Evolutionary conservation across 2,888 invertebrate genomes (phyloP).

Genomic region (Hyposoter didymator): DNA sequence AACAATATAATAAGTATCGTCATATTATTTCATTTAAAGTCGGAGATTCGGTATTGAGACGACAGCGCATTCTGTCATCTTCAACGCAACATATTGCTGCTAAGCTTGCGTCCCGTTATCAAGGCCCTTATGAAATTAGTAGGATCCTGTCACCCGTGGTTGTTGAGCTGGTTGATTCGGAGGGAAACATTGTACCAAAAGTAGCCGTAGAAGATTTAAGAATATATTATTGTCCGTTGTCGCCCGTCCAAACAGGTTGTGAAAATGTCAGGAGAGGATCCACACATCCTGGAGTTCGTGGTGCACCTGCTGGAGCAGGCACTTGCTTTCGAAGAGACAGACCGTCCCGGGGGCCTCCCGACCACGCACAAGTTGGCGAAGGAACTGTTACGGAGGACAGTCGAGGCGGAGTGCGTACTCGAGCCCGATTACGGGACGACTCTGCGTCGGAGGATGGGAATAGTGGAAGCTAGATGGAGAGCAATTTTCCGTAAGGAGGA

Average conservation of each 20-base stretch:
- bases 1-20: conserved; percentile 6
- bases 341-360: no score
- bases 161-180: background rate
- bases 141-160: conserved; percentile 24
- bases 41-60: conserved; percentile 4
- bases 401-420: no score
- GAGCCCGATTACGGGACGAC: no score
- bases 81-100: conserved; percentile 25
- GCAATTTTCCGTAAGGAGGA: no score
- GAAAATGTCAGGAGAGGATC: no score
- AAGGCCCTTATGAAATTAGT: background rate
- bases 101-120: background rate
- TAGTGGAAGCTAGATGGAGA: no score
- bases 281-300: no score
- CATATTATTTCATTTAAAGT: background rate
- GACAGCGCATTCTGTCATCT: conserved; percentile 25
- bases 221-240: background rate
- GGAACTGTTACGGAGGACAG: background rate
- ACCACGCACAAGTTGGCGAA: background rate
- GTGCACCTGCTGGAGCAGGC: no score
- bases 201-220: conserved; percentile 14
- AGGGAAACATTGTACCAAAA: background rate
- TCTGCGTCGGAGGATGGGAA: no score
- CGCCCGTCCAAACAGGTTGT: no score
- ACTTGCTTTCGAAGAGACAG: no score